These are phyloP conservation scores for Gasterosteus aculeatus DNA, from an alignment of 2,113 vertebrate species.

Conservation along the genomic window DNA sequence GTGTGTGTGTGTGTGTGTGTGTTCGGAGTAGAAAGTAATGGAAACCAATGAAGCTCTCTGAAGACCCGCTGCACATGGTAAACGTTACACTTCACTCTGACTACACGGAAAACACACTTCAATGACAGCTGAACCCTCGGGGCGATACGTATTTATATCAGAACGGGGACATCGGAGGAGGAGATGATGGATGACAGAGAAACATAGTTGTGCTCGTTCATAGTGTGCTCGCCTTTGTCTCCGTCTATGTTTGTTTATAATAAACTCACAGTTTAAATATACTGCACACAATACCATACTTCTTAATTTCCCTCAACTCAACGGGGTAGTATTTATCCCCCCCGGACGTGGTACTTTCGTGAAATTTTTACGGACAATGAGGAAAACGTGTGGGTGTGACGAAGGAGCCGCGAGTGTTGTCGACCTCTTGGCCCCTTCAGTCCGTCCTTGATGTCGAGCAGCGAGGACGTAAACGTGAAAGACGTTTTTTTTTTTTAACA, in stretches of 20 bases:
- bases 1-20: constrained; percentile 7
- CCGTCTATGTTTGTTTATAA: background rate
- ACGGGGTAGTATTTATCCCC: constrained; percentile 9
- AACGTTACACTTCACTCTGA: constrained; percentile 34
- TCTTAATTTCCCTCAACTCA: constrained; percentile 15
- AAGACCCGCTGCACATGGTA: constrained; percentile 51
- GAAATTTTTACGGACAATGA: constrained; percentile 20
- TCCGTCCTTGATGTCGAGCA: constrained; percentile 39
- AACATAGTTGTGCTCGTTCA: background rate
- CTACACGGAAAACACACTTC: constrained; percentile 47
- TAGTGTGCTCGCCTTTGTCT: too few relatives aligned
- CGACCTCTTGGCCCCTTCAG: constrained; percentile 27
- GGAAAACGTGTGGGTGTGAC: constrained; percentile 40
- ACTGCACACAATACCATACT: background rate
- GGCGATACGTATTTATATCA: constrained; percentile 46
- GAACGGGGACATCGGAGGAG: constrained; percentile 16
- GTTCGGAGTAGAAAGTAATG: constrained; percentile 11
- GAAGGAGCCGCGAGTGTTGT: constrained; percentile 19
- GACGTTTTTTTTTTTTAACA: background rate
- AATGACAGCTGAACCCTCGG: constrained; percentile 38
- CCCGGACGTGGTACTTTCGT: background rate
- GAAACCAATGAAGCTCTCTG: constrained; percentile 37
- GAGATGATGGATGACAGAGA: constrained; percentile 33
- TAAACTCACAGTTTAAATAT: constrained; percentile 10
- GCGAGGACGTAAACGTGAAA: constrained; percentile 16